Evolutionary conservation across 2,797 vertebrate genomes (phyloP).

Genomic region (Phoxinus dragarum): DNA sequence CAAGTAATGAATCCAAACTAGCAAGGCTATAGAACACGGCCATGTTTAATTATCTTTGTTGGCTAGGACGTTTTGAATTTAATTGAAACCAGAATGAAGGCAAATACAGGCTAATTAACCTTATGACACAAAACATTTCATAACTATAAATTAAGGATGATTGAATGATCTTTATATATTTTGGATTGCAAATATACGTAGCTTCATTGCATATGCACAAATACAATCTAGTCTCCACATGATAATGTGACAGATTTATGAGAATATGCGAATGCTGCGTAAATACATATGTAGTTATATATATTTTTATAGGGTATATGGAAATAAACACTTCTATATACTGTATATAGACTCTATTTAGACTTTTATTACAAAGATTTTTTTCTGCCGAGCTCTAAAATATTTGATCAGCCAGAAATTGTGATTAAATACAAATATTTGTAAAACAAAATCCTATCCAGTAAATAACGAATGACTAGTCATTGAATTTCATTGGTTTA

Average conservation of each 20-base stretch:
- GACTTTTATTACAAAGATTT: no score
- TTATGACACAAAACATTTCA: slow-evolving; percentile 26
- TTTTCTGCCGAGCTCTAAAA: no score
- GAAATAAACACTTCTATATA: not conserved
- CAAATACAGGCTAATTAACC: slow-evolving; percentile 45
- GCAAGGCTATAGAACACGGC: slow-evolving; percentile 25
- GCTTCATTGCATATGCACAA: not conserved
- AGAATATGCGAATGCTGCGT: not conserved
- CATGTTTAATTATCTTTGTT: slow-evolving; percentile 47
- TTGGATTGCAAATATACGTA: not conserved
- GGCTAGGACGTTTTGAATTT: slow-evolving; percentile 4
- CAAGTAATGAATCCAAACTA: slow-evolving; percentile 18
- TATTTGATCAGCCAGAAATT: no score
- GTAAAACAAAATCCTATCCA: no score
- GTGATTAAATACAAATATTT: no score
- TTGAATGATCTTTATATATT: slow-evolving; percentile 1
- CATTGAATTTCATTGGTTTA: no score
- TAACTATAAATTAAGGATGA: slow-evolving; percentile 3
- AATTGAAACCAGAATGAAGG: slow-evolving; percentile 38
- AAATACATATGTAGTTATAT: not conserved
- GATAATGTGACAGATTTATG: slow-evolving; percentile 7
- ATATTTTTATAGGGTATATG: not conserved
- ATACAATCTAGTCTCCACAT: not conserved
- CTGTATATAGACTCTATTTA: no score
- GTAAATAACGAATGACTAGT: no score